Conservation (phyloP, 2,888 invertebrate species). For the Euzophera pinguis region DNA sequence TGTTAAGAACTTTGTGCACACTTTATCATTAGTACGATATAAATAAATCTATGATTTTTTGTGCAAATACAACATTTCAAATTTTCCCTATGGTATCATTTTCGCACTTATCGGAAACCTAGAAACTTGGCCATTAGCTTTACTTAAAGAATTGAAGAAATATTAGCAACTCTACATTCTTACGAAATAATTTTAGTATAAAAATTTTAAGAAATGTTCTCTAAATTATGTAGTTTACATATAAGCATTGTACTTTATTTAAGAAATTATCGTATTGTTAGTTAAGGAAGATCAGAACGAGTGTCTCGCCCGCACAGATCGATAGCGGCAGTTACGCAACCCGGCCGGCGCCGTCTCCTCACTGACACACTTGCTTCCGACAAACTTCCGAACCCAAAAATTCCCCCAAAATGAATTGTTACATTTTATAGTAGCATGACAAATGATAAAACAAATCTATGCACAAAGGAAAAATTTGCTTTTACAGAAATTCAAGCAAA, state of each 20-base stretch:
- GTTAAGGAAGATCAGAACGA: conserved; percentile 49
- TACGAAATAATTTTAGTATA: too few species aligned
- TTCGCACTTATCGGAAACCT: too few species aligned
- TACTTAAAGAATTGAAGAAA: too few species aligned
- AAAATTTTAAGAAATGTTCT: too few species aligned
- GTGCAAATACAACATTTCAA: too few species aligned
- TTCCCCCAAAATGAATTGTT: not conserved
- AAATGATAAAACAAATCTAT: not conserved
- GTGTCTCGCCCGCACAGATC: conserved; percentile 67
- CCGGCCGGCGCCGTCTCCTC: conserved; percentile 56
- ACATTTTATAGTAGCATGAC: not conserved
- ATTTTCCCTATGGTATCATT: too few species aligned
- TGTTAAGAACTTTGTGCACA: too few species aligned
- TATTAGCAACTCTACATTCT: too few species aligned
- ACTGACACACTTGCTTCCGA: conserved; percentile 35
- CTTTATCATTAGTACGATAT: too few species aligned
- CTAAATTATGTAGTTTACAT: conserved; percentile 12
- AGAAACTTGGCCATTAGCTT: too few species aligned
- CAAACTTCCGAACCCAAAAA: not conserved
- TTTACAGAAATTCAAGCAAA: conserved; percentile 18
- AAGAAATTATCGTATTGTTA: conserved; percentile 39
- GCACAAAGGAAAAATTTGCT: conserved; percentile 10
- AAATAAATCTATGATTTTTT: too few species aligned
- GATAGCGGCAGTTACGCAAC: conserved; percentile 75
- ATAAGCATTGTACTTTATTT: conserved; percentile 21